These are phyloP conservation scores for Damaliscus lunatus DNA, from an alignment of 2,113 vertebrate species.

Conservation along the genomic window DNA sequence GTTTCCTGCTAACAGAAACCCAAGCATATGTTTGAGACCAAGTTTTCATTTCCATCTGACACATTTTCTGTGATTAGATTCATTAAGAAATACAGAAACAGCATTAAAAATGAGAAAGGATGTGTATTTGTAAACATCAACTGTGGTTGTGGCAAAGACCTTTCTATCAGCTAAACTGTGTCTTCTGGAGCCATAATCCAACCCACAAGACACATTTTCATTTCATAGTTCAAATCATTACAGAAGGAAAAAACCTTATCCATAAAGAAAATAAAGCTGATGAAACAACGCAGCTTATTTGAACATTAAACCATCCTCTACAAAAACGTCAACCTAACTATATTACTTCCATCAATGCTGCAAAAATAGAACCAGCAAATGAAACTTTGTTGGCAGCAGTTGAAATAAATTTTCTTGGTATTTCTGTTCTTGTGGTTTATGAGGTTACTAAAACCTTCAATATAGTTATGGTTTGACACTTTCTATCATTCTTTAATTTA, in stretches of 20 bases:
- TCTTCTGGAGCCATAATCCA: neutral
- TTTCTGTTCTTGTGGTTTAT: slow-evolving; percentile 58
- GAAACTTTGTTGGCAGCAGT: slow-evolving; percentile 46
- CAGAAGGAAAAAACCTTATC: neutral
- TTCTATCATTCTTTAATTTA: slow-evolving; percentile 62
- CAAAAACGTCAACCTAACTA: slow-evolving; percentile 60
- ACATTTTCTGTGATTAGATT: slow-evolving; percentile 56
- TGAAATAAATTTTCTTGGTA: slow-evolving; percentile 29
- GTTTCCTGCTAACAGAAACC: slow-evolving; percentile 58
- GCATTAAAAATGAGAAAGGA: slow-evolving; percentile 44
- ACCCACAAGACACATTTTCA: slow-evolving; percentile 11
- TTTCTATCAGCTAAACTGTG: neutral
- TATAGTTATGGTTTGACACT: slow-evolving; percentile 56
- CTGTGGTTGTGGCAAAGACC: neutral
- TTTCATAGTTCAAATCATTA: slow-evolving; percentile 29
- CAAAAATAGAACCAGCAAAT: slow-evolving; percentile 55
- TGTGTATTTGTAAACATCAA: slow-evolving; percentile 46
- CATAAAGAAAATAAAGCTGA: slow-evolving; percentile 49
- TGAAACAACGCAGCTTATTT: slow-evolving; percentile 42
- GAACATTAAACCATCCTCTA: slow-evolving; percentile 59
- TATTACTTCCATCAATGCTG: slow-evolving; percentile 53
- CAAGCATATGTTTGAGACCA: slow-evolving; percentile 55
- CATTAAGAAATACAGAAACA: slow-evolving; percentile 35
- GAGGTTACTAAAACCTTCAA: slow-evolving; percentile 26
- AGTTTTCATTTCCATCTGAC: slow-evolving; percentile 44